These are phyloP conservation scores for Asteroscopus sphinx DNA, from an alignment of 2,888 invertebrate species.

Conservation along the genomic window DNA sequence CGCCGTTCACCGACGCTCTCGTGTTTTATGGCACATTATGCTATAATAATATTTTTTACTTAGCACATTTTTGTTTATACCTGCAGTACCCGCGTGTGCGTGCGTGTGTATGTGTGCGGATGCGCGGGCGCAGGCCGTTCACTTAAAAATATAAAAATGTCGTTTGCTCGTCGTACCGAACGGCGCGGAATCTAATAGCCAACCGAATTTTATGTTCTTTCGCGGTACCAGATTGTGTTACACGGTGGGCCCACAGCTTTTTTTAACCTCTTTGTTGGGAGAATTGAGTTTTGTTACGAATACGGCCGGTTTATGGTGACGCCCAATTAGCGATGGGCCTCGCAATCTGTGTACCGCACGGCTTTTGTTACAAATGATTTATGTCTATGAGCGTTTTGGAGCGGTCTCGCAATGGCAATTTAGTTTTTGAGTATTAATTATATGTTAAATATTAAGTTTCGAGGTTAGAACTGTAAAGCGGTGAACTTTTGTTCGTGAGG, in stretches of 20 bases:
- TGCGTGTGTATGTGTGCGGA: conserved; percentile 54
- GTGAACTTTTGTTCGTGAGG: conserved; percentile 44
- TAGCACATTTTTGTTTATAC: conserved; percentile 86
- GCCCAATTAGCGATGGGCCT: conserved; percentile 75
- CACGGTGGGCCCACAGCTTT: conserved; percentile 69
- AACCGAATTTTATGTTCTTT: conserved; percentile 82
- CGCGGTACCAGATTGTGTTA: conserved; percentile 83
- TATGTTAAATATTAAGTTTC: conserved; percentile 64
- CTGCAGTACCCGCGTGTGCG: conserved; percentile 57
- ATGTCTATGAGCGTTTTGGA: conserved; percentile 68
- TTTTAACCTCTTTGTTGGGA: conserved; percentile 71
- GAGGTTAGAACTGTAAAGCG: conserved; percentile 60
- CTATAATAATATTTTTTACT: conserved; percentile 89
- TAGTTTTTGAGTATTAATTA: conserved; percentile 63
- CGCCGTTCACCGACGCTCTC: conserved; percentile 65
- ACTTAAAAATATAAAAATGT: conserved; percentile 76
- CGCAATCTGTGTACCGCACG: conserved; percentile 67
- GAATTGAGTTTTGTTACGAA: conserved; percentile 69
- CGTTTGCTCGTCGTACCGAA: conserved; percentile 72
- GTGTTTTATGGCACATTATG: conserved; percentile 88
- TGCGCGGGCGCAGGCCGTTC: conserved; percentile 73
- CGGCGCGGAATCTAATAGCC: conserved; percentile 79
- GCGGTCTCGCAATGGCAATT: conserved; percentile 62
- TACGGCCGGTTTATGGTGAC: conserved; percentile 70
- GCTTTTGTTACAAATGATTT: conserved; percentile 86